These are phyloP conservation scores for Drosophila neotestacea DNA, from an alignment of 2,888 invertebrate species.

Conservation along the genomic window DNA sequence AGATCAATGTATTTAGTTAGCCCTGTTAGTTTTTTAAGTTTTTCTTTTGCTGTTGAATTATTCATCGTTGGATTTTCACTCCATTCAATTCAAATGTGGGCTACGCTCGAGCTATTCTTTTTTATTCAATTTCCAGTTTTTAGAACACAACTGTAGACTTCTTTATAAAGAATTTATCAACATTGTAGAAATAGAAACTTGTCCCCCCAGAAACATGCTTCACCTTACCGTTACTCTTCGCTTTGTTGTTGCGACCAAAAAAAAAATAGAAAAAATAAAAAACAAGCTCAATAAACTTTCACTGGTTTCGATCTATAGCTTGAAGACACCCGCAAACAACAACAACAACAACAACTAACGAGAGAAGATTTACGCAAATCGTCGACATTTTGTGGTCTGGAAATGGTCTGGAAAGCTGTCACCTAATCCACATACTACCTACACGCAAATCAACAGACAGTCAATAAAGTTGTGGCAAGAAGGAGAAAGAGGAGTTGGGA, in stretches of 20 bases:
- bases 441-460: slow-evolving; percentile 16
- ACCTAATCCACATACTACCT: slow-evolving; percentile 15
- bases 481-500: background rate
- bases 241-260: background rate
- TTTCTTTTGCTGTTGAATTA: slow-evolving; percentile 9
- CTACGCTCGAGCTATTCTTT: background rate
- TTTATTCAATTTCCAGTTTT: slow-evolving; percentile 18
- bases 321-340: slow-evolving; percentile 42
- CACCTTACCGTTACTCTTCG: slow-evolving; percentile 44
- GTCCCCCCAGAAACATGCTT: slow-evolving; percentile 37
- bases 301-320: slow-evolving; percentile 71
- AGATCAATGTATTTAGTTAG: slow-evolving; percentile 13
- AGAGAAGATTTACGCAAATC: slow-evolving; percentile 45
- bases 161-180: slow-evolving; percentile 37
- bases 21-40: background rate
- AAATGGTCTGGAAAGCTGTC: slow-evolving; percentile 25
- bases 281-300: slow-evolving; percentile 73
- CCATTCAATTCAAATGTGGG: slow-evolving; percentile 23
- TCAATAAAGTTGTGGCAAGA: background rate
- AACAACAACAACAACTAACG: slow-evolving; percentile 30
- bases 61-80: slow-evolving; percentile 9
- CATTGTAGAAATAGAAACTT: slow-evolving; percentile 43
- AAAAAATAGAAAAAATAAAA: slow-evolving; percentile 30
- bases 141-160: slow-evolving; percentile 33
- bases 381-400: slow-evolving; percentile 22